phyloP scores from a whole-genome alignment of 2,888 invertebrate genomes.

The Pyralis farinalis region DNA sequence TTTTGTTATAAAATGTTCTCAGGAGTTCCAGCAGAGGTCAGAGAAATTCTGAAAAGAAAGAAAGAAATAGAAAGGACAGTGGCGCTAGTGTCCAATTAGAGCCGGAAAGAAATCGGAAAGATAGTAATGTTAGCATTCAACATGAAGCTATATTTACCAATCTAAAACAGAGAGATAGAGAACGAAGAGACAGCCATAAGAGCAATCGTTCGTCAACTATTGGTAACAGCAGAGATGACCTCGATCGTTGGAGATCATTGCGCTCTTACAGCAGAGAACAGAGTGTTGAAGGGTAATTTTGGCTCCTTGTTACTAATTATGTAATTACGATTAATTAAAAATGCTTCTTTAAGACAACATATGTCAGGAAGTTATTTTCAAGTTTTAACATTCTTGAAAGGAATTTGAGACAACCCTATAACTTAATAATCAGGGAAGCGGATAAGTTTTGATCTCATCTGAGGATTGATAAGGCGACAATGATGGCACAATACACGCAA shows the following conservation, averaged over 20 bases:
- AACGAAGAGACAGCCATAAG: conserved; percentile 63
- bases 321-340: no score
- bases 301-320: no score
- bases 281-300: conserved; percentile 66
- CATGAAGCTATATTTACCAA: conserved; percentile 49
- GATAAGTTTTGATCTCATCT: no score
- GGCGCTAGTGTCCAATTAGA: conserved; percentile 59
- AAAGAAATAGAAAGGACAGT: conserved; percentile 62
- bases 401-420: no score
- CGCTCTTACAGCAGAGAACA: conserved; percentile 74
- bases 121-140: conserved; percentile 64
- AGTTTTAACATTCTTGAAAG: no score
- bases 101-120: conserved; percentile 49
- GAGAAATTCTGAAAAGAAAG: conserved; percentile 59
- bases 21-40: conserved; percentile 73
- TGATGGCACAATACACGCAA: no score
- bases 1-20: conserved; percentile 5
- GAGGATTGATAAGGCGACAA: no score
- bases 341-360: no score
- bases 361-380: no score
- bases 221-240: conserved; percentile 70
- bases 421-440: no score
- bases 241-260: conserved; percentile 70
- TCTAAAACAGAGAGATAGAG: conserved; percentile 54
- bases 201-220: conserved; percentile 71